Base-by-base conservation (phyloP, 2,797 vertebrate species). In the Rhinatrema bivittatum region DNA sequence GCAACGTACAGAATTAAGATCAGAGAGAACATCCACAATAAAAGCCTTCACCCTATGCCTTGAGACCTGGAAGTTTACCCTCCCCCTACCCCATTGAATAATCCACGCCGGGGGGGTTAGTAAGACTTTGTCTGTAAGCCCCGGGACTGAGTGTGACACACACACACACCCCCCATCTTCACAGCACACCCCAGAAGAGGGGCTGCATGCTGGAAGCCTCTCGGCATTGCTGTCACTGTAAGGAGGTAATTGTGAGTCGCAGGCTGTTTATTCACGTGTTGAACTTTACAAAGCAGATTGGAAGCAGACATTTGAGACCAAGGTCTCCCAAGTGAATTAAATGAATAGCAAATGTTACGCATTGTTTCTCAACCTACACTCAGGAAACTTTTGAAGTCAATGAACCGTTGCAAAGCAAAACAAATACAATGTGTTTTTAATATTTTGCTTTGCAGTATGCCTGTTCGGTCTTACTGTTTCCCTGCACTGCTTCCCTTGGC, bases 281-380 rank as follows among this genome's bases (percentile, higher is more conserved):
- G 5, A 25, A 26, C 44, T 44, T 51, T 44, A 53, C 46, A 42
- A 58, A 62, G 31, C 12, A 40, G 42, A 38, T 48, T 28, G 26
- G 50, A 50, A 62, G 60, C 32, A 32, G 36, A 38, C 25, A 39
- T 56, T 42, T 53, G 54, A 45, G 50, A 68, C 51, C 44, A 54
- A 69, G 56, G 55, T 39, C 42, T 38, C 25, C 53, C 56, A 65
- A 56, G 48, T 61, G 62, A 68, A 34, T 57, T 43, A 66, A 68
- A 66, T 62, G 60, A 62, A 66, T 67, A 42, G 42, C 3, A 2
- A 52, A 50, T 53, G 20, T 40, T 22, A 13, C 55, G 60, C n/a
- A n/a, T 61, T 65, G 52, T 63, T 68, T 58, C 36, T 64, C 33
- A 50, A 48, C 54, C 53, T 56, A 16, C 49, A 23, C 27, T 27